Evolutionary conservation across 2,888 invertebrate genomes (phyloP).

Genomic region (Brenthis ino): DNA sequence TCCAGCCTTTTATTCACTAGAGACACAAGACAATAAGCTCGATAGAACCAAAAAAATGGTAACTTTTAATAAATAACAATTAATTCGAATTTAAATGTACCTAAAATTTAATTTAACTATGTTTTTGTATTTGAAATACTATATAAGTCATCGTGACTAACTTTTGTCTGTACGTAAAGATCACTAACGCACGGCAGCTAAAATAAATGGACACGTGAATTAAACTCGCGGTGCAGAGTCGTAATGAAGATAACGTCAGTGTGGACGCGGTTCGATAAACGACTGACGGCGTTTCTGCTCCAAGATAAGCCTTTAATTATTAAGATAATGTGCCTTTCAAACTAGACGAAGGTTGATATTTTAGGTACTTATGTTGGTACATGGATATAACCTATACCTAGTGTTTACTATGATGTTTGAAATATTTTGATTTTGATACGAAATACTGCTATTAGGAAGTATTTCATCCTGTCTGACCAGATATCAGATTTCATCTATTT

Average conservation of each 20-base stretch:
- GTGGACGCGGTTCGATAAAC: slow-evolving; percentile 70
- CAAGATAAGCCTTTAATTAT: slow-evolving; percentile 75
- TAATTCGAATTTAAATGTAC: not conserved
- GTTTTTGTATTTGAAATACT: not conserved
- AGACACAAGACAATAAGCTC: slow-evolving; percentile 15
- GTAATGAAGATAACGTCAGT: slow-evolving; percentile 76
- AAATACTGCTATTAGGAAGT: not conserved
- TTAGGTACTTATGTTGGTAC: not conserved
- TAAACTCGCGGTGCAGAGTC: slow-evolving; percentile 67
- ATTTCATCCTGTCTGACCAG: no score
- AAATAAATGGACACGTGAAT: slow-evolving; percentile 78
- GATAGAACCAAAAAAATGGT: no score
- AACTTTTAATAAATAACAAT: no score
- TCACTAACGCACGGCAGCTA: slow-evolving; percentile 55
- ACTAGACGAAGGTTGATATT: slow-evolving; percentile 25
- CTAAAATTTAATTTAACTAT: not conserved
- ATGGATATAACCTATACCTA: slow-evolving; percentile 19
- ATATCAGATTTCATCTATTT: no score
- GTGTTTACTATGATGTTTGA: slow-evolving; percentile 20
- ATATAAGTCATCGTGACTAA: slow-evolving; percentile 5
- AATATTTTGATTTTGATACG: not conserved
- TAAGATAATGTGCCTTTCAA: slow-evolving; percentile 56
- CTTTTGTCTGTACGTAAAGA: slow-evolving; percentile 16
- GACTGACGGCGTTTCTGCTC: slow-evolving; percentile 71
- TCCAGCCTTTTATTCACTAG: slow-evolving; percentile 30